Base-by-base conservation (phyloP, 2,797 vertebrate species). In the Cetoscarus ocellatus region DNA sequence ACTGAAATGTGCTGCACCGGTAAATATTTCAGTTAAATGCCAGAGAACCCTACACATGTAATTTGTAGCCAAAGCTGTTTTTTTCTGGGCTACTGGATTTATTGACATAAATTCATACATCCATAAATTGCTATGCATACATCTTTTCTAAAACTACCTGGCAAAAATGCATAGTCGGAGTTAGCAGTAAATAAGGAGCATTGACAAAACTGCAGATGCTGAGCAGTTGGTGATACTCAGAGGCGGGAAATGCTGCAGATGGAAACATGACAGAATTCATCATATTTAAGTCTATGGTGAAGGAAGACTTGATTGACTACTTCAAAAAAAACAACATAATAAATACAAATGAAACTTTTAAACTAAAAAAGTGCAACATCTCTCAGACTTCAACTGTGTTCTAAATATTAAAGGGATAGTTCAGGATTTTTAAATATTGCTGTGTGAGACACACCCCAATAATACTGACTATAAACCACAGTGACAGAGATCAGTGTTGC, bases 1-100 rank as follows among this genome's bases (percentile, higher is more conserved):
- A 90, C 79, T 70, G 75, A 88, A 93, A 93, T 90, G 86, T 90
- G 88, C 84, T 82, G 85, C 87, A 79, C 69, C 39, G 69, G 88
- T 92, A 86, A 88, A 92, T 92, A 88, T 91, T 79, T 82, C 87
- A 67, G 43, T 74, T 86, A 82, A 86, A 90, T 80, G 78, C 67
- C 81, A 88, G 78, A 80, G 71, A 85, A 59, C 79, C 79, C 78
- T 80, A 75, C 80, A 77, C 77, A 74, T 79, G 71, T 86, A 82
- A 91, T 91, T 88, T 89, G 88, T 91, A 70, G 84, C 73, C 75
- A 82, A 70, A 81, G 69, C 71, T 74, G 67, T 73, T 82, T 74
- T 82, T 73, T 85, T 72, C 67, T 52, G 61, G 66, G 73, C 72
- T 53, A 35, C 78, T 66, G 79, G 73, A 87, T 86, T 87, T 90